phyloP scores from a whole-genome alignment of 2,797 vertebrate genomes.

The Tapirus indicus region DNA sequence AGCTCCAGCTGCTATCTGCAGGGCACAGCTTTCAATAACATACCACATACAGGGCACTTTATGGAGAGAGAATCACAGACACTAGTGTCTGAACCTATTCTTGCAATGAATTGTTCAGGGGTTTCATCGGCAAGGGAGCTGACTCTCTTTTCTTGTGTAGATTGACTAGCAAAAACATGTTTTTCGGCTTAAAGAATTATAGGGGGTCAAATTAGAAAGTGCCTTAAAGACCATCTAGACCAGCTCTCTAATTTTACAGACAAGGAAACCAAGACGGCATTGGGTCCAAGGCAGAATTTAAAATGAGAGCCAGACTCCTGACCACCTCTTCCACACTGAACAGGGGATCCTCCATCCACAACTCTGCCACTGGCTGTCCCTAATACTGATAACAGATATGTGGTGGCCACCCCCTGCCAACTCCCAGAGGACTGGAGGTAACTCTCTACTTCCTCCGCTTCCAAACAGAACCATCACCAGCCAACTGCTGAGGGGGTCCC shows the following conservation, averaged over 20 bases:
- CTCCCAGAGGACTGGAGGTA: rapidly evolving
- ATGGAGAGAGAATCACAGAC: rapidly evolving
- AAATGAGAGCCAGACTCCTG: background rate
- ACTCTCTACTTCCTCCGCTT: background rate
- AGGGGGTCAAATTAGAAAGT: background rate
- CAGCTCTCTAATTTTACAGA: background rate
- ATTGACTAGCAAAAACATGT: background rate
- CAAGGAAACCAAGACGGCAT: background rate
- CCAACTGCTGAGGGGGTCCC: background rate
- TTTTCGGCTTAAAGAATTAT: background rate
- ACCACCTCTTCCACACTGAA: background rate
- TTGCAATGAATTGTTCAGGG: rapidly evolving
- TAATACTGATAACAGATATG: rapidly evolving
- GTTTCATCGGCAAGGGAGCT: background rate
- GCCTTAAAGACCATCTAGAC: background rate
- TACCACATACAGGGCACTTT: no score
- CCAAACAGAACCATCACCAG: background rate
- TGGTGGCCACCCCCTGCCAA: rapidly evolving
- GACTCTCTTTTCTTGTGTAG: background rate
- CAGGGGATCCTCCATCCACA: background rate
- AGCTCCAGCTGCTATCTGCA: rapidly evolving
- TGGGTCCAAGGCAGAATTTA: background rate
- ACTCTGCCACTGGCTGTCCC: rapidly evolving
- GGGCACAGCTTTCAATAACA: background rate
- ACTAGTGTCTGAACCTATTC: background rate